Conservation (phyloP, 2,888 invertebrate species). For the Stramonita haemastoma region DNA sequence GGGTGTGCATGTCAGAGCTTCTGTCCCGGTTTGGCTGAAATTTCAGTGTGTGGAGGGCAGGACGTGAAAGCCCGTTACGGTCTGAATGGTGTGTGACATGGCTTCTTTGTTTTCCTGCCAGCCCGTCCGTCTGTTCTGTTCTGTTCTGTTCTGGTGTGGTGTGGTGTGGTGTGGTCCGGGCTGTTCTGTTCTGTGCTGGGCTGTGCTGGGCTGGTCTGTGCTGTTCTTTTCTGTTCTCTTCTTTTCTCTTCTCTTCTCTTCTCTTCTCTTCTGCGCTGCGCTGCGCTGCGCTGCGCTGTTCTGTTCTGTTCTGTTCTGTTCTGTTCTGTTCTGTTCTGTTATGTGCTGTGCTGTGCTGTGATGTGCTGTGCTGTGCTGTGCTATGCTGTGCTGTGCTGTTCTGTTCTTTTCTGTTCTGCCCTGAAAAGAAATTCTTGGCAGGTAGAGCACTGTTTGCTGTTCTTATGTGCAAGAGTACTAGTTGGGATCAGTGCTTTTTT, state of each 20-base stretch:
- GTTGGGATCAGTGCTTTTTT: no score
- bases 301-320: constrained; percentile 5
- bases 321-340: constrained; percentile 15
- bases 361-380: constrained; percentile 1
- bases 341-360: background rate
- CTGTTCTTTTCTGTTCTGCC: background rate
- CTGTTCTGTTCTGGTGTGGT: background rate
- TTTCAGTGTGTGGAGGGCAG: no score
- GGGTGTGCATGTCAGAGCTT: no score
- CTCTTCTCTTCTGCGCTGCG: background rate
- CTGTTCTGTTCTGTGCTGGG: constrained; percentile 16
- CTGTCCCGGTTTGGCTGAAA: no score
- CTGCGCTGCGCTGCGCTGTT: constrained; percentile 18
- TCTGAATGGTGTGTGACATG: no score
- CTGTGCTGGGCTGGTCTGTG: constrained; percentile 32
- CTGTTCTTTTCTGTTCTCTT: constrained; percentile 39
- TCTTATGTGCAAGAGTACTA: no score
- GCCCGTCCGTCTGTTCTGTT: background rate
- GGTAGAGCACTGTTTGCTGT: no score
- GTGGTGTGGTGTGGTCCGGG: background rate
- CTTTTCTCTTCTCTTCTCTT: background rate
- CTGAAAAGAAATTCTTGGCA: background rate
- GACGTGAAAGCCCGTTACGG: no score
- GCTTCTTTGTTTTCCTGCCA: no score
- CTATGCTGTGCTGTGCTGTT: background rate